Evolutionary conservation across 2,888 invertebrate species (phyloP), one percentile per base, ranked within the genome.

Genomic region (Zelleria hepariella): DNA sequence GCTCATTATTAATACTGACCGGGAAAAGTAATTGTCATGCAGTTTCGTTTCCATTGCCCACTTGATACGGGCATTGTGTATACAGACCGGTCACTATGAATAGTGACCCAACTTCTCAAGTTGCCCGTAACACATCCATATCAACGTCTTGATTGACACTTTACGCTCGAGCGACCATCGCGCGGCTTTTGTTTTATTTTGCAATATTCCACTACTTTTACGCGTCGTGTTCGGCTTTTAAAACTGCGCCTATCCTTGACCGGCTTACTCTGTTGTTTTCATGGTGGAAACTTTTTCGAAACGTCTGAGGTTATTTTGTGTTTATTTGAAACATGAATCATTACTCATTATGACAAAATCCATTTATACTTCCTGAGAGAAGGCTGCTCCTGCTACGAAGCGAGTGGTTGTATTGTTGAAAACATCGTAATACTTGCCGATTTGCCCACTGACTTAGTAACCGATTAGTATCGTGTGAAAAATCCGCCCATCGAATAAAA

Each of bases 61-160:
- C n/a, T n/a, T n/a, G n/a, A n/a, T n/a, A n/a, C n/a, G n/a, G n/a
- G n/a, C n/a, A n/a, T n/a, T n/a, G n/a, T n/a, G n/a, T n/a, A n/a
- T n/a, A n/a, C n/a, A n/a, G 7, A 26, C 7, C 26, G 4, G 15
- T 10, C 10, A 5, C 15, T 42, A 42, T 4, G 15, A 15, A 15
- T 4, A 42, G 10, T 15, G 10, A 42, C 32, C 10, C 0, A 15
- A 15, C 4, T 32, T 32, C 10, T 32, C 6, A 32, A 32, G 10
- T 42, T 23, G n/a, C 52, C 20, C 26, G 26, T 57, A 52, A 49
- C 54, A 47, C 59, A 51, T 59, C 47, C 49, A 58, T 65, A 62
- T 68, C 77, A 77, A 76, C 80, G 76, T 72, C 67, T 76, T 80
- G 84, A 84, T 80, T 82, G 84, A 82, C 82, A 74, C 68, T 71